Evolutionary conservation across 2,113 vertebrate genomes (phyloP).

Genomic region (Leptodactylus fuscus): DNA sequence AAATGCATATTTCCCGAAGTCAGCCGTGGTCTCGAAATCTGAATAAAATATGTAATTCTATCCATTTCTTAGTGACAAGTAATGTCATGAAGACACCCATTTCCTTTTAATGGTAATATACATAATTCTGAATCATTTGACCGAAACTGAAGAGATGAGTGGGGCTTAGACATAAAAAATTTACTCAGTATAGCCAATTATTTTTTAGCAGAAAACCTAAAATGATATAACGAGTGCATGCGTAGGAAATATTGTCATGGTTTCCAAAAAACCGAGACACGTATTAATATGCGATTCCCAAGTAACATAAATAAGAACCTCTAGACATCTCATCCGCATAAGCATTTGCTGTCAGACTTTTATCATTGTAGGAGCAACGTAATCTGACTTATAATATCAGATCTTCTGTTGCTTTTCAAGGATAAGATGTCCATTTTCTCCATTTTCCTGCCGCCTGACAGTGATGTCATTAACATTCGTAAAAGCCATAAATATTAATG

Average conservation of each 20-base stretch:
- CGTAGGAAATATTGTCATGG: conserved; percentile 21
- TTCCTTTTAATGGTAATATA: conserved; percentile 27
- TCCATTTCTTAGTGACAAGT: conserved; percentile 33
- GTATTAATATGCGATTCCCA: conserved; percentile 13
- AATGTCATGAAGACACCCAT: conserved; percentile 33
- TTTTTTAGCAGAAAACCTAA: conserved; percentile 30
- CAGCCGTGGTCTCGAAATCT: conserved; percentile 26
- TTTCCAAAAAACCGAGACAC: not conserved
- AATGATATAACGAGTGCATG: not conserved
- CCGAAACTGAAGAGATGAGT: not conserved
- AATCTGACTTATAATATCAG: conserved; percentile 39
- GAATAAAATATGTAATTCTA: conserved; percentile 52
- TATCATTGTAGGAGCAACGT: conserved; percentile 24
- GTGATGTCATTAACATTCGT: conserved; percentile 48
- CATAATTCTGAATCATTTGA: conserved; percentile 48
- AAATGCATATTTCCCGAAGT: conserved; percentile 26
- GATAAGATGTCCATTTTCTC: conserved; percentile 8
- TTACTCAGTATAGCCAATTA: conserved; percentile 21
- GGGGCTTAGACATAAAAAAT: conserved; percentile 23
- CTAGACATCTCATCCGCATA: conserved; percentile 33
- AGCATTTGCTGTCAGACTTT: conserved; percentile 17
- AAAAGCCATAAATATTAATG: conserved; percentile 54
- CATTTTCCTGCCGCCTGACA: conserved; percentile 32
- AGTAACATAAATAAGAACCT: conserved; percentile 15
- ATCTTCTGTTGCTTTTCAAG: conserved; percentile 29